phyloP scores from a whole-genome alignment of 1,140 invertebrate genomes.

The Listronotus bonariensis region DNA sequence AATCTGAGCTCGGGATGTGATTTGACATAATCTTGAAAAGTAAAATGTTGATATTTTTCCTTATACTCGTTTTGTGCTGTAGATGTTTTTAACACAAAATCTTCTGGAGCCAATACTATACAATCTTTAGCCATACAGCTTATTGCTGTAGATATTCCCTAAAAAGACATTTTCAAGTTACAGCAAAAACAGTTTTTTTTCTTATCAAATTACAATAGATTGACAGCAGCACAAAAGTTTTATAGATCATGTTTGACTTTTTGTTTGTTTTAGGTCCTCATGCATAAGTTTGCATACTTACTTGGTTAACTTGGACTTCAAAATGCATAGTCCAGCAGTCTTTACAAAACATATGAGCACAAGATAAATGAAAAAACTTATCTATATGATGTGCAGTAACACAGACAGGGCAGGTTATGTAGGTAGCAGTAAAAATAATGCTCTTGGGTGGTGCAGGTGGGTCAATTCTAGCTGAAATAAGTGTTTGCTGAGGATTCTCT shows the following conservation, averaged over 20 bases:
- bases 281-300: too few species aligned
- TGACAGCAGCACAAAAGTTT: too few species aligned
- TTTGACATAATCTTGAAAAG: conserved; percentile 95
- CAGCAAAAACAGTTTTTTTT: too few species aligned
- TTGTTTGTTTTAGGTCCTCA: too few species aligned
- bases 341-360: conserved; percentile 92
- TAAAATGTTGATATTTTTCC: conserved; percentile 93
- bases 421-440: conserved; percentile 49
- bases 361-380: conserved; percentile 79
- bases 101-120: conserved; percentile 89
- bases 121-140: conserved; percentile 97
- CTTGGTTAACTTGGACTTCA: conserved; percentile 94
- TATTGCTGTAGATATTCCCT: conserved; percentile 77
- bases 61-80: conserved; percentile 70
- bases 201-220: too few species aligned
- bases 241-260: too few species aligned
- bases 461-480: conserved; percentile 82
- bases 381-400: conserved; percentile 63
- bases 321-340: conserved; percentile 96
- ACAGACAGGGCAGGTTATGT: conserved; percentile 63
- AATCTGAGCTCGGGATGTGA: conserved; percentile 89
- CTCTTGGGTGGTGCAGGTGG: conserved; percentile 59
- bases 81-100: conserved; percentile 91
- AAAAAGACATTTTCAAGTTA: conserved; percentile 18
- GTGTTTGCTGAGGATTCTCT: conserved; percentile 76